Base-by-base conservation (phyloP, 1,140 invertebrate species). In the Pseudobourletiella spinata region DNA sequence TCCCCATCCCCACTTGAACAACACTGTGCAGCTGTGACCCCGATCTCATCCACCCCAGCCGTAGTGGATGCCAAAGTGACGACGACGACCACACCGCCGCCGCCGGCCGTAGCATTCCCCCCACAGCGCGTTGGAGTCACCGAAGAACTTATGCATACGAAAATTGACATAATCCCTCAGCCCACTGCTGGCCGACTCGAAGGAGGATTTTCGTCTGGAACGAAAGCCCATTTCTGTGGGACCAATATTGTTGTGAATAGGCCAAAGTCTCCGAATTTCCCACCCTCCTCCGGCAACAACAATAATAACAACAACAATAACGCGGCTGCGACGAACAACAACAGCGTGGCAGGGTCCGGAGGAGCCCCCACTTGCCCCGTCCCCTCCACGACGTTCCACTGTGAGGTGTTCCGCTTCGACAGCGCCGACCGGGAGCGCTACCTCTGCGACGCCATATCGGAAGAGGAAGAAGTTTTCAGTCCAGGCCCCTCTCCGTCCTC, bases 381-480 rank as follows among this genome's bases (percentile, higher is more conserved):
- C 25, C 20, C 35, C 3, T 25, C 50, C 2, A 55, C 59, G 18
- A 50, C 59, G 22, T 65, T 65, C 25, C 67, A 61, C 14, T 71
- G 73, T 14, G 75, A 80, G 46, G 77, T 81, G 18, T 82, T 81
- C 64, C 74, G 77, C 28, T 81, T 80, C 66, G 80, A 82, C 60
- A 76, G 74, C 20, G 71, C 74, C 20, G 76, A 79, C 56, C 63
- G 72, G 24, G 74, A 78, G 59, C 66, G 77, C 35, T 76, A 79
- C 62, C 54, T 68, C 42, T 73, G 67, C 57, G 70, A 70, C 51
- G 73, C 72, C 56, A 74, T 76, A 56, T 73, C 73, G n/a, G 79
- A 79, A 62, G 78, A 81, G 61, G 79, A 82, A 64, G 79, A 82
- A 65, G 78, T 82, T 20, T 81, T 81, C 71, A 78, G 79, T 72